Conservation (phyloP, 1,140 invertebrate species). For the Drepana arcuata region DNA sequence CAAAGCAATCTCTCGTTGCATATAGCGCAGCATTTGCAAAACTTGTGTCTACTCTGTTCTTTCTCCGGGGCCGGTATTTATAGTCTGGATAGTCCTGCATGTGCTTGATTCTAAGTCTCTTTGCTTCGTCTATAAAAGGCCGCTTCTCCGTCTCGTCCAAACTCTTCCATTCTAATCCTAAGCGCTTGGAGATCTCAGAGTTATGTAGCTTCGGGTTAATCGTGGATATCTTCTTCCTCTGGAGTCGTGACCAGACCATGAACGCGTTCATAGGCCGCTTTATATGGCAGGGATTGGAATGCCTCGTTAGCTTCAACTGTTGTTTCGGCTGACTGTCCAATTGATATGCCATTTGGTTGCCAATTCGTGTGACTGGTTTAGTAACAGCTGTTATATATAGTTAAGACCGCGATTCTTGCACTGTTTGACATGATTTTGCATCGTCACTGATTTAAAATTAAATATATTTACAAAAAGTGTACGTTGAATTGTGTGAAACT, state of each 20-base stretch:
- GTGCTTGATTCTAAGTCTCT: constrained; percentile 79
- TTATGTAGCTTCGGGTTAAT: constrained; percentile 88
- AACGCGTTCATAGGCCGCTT: constrained; percentile 81
- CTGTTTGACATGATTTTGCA: too few species aligned
- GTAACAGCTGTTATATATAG: too few species aligned
- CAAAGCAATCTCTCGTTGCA: constrained; percentile 33
- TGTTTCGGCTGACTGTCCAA: constrained; percentile 26
- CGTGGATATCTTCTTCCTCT: constrained; percentile 82
- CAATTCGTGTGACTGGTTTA: too few species aligned
- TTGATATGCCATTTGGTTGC: constrained; percentile 54
- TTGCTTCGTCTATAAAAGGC: constrained; percentile 90
- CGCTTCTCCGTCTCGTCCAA: constrained; percentile 78
- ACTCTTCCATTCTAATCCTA: constrained; percentile 81
- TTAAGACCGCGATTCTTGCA: too few species aligned
- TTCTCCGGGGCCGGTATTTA: constrained; percentile 80
- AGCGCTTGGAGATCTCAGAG: constrained; percentile 82
- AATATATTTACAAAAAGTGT: too few species aligned
- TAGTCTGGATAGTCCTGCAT: constrained; percentile 84
- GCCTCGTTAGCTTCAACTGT: constrained; percentile 36
- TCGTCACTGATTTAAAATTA: too few species aligned
- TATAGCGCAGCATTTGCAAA: constrained; percentile 37
- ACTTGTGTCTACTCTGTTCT: constrained; percentile 71
- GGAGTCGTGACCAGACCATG: constrained; percentile 80
- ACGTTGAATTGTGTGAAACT: constrained; percentile 18
- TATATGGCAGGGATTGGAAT: constrained; percentile 70